A percentile compares a stretch with the other conserved stretches of the same genome.
Conservation (phyloP, 2,113 vertebrate species). For the Irena cyanogastra region DNA sequence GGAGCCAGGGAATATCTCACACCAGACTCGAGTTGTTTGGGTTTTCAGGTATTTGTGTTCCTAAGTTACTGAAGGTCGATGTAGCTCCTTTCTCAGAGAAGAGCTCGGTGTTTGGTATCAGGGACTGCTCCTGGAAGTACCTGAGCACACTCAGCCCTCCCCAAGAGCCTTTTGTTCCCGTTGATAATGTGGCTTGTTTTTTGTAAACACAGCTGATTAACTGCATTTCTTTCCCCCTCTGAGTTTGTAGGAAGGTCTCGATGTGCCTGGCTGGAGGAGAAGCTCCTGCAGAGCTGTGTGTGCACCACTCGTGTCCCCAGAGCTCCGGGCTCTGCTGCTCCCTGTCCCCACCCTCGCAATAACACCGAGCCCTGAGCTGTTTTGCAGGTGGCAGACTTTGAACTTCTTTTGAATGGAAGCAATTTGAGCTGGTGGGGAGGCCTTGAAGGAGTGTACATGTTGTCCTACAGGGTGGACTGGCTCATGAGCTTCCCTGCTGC, state of each 20-base stretch:
- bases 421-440: neutral
- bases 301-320: accelerated
- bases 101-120: neutral
- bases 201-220: neutral
- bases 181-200: neutral
- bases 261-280: neutral
- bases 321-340: neutral
- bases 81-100: neutral
- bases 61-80: neutral
- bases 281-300: neutral
- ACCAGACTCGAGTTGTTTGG: neutral
- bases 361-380: neutral
- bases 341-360: neutral
- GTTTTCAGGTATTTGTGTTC: neutral
- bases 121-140: neutral
- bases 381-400: neutral
- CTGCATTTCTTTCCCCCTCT: neutral
- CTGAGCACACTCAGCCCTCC: neutral
- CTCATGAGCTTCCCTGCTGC: neutral
- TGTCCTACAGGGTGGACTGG: neutral
- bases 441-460: neutral
- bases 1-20: neutral
- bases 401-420: neutral
- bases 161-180: neutral
- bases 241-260: neutral